A percentile compares a stretch with the other conserved stretches of the same genome.
Conservation (phyloP, 1,140 invertebrate genomes). For the Rhopalosiphum padi region DNA sequence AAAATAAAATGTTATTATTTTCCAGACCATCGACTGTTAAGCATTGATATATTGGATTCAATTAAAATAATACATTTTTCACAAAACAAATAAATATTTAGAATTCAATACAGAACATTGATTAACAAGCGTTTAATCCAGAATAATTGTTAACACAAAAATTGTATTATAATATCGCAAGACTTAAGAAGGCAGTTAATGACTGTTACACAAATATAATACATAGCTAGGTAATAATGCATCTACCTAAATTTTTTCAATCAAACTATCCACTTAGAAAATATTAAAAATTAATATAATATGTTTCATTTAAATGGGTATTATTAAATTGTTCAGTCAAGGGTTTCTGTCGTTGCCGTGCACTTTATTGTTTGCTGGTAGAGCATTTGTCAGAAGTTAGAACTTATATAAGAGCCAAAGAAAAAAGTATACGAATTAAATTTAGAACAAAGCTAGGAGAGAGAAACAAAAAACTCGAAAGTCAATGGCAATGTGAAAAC, state of each 20-base stretch:
- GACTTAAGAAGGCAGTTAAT: neutral
- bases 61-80: neutral
- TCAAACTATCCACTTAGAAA: neutral
- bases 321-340: slow-evolving; percentile 18
- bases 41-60: neutral
- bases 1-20: neutral
- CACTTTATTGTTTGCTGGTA: neutral
- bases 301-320: neutral
- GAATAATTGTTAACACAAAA: neutral
- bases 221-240: no score
- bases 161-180: neutral
- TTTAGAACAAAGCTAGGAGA: neutral
- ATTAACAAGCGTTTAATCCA: neutral
- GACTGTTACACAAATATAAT: neutral
- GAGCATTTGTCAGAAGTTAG: neutral
- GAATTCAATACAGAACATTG: neutral
- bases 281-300: neutral
- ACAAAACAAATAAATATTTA: neutral
- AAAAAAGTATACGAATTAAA: slow-evolving; percentile 5
- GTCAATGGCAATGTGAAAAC: neutral
- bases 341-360: neutral
- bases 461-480: neutral
- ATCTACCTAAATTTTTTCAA: neutral
- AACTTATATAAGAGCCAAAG: neutral
- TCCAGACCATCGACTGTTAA: neutral